Base-by-base conservation (phyloP, 2,797 vertebrate genomes). In the Rallus crepitans region DNA sequence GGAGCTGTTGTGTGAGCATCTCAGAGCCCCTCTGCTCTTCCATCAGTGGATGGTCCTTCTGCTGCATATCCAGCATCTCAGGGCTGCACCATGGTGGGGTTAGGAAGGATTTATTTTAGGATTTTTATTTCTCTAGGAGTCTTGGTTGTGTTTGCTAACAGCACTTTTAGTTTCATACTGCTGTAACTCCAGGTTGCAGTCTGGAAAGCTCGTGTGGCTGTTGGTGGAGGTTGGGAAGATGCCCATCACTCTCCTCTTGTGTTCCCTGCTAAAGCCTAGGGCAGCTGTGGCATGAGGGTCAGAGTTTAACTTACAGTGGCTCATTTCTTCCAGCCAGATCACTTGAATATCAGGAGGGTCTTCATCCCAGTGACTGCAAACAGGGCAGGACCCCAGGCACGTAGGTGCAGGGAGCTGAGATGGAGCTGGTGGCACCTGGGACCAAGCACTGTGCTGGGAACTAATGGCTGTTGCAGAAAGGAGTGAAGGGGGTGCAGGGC, bases 361-460 rank as follows among this genome's bases (percentile, higher is more conserved):
- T 69, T 16, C 47, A 76, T 12, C 35, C 16, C 45, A 25, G 18
- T 2, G 48, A 35, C 19, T 91, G 63, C 31, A 6, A 28, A 12
- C 0, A 2, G 50, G 28, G 30, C 52, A 77, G 57, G 47, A n/a
- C 4, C 19, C 11, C 0, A 2, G 47, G 82, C 37, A 25, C 0
- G 0, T 25, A 19, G 48, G 40, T 1, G 4, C 30, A 4, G 57
- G 40, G 57, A 50, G 13, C 53, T 0, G 47, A 21, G 7, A 7
- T 33, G 56, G n/a, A 70, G 42, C 47, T 68, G 79, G 23, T 42
- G 65, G 42, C 25, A 39, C 2, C 42, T 0, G 4, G 83, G 63
- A 30, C 42, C 0, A 0, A 61, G 63, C 35, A 52, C 35, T 0
- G 3, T 0, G 1, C 15, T 63, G 42, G 42, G 37, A 68, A 14